Base-by-base conservation (phyloP, 2,888 invertebrate species). In the Andrena praecox region DNA sequence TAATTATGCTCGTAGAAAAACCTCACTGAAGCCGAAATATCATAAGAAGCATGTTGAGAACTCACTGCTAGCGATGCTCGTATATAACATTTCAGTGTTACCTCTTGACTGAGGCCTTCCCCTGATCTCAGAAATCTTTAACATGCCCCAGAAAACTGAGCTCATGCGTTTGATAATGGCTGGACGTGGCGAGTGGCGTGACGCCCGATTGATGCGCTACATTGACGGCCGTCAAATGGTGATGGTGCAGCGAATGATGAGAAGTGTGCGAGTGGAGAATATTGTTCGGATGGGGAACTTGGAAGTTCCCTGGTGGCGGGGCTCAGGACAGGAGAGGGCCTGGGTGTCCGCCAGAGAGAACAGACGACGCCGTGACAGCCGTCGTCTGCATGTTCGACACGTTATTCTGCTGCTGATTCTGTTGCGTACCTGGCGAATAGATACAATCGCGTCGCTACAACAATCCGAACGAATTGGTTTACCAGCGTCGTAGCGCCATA, bases 261-360 rank as follows among this genome's bases (percentile, higher is more conserved):
- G 92, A 85, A 79, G 90, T 90, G 85, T 93, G 93, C 59, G 93
- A 89, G 69, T 93, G 94, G 82, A 94, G 91, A 78, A 94, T 90
- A 82, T 93, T 93, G 82, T 93, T 93, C n/a, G 93, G 92, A 83
- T 93, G 92, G 94, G 94, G 93, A 94, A 93, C 93, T 78, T 94
- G 93, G 68, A 93, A 92, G 93, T 93, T 94, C 94, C 94, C 94
- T 85, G 93, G 92, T 92, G 93, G 93, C 93, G 94, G 93, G 92
- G 93, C 94, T 94, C 94, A 94, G 94, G 94, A 94, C 85, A 94
- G 91, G 85, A 93, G 93, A 33, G 92, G 89, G 76, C 93, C 93
- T 50, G 94, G 92, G 89, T 94, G 94, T 63, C 93, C 93, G 56
- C 92, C 92, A 42, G 92, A 91, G 82, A 93, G 92, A 89, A 93